Percentiles rank a stretch among this genome's conserved stretches.
Evolutionary conservation across 2,888 invertebrate species (phyloP).

Genomic region (Heliconius charithonia): DNA sequence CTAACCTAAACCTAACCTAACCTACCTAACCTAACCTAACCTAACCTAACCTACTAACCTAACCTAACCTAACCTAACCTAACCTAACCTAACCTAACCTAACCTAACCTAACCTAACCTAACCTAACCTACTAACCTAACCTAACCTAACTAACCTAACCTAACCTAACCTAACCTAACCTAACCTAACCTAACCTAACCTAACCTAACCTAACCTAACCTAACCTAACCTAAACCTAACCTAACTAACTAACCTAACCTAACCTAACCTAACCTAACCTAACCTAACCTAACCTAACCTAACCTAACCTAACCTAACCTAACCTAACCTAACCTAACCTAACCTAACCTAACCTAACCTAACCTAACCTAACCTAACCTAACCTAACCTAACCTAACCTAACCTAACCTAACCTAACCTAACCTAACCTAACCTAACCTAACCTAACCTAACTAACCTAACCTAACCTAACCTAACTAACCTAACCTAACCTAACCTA

Average conservation of each 20-base stretch:
- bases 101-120: neutral
- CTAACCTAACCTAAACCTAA: neutral
- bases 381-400: conserved; percentile 34
- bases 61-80: neutral
- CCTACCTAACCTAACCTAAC: conserved; percentile 4
- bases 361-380: conserved; percentile 40
- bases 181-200: conserved; percentile 26
- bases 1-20: conserved; percentile 36
- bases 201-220: conserved; percentile 36
- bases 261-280: conserved; percentile 14
- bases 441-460: conserved; percentile 41
- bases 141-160: conserved; percentile 23
- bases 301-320: conserved; percentile 20
- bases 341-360: conserved; percentile 42
- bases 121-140: too few species aligned
- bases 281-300: neutral
- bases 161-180: conserved; percentile 42
- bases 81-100: neutral
- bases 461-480: conserved; percentile 33
- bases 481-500: conserved; percentile 32
- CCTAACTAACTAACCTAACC: conserved; percentile 19
- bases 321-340: conserved; percentile 25
- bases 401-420: too few species aligned
- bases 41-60: too few species aligned
- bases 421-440: conserved; percentile 34